phyloP scores from a whole-genome alignment of 2,888 invertebrate species.

The Pachycephus smyrnensis region DNA sequence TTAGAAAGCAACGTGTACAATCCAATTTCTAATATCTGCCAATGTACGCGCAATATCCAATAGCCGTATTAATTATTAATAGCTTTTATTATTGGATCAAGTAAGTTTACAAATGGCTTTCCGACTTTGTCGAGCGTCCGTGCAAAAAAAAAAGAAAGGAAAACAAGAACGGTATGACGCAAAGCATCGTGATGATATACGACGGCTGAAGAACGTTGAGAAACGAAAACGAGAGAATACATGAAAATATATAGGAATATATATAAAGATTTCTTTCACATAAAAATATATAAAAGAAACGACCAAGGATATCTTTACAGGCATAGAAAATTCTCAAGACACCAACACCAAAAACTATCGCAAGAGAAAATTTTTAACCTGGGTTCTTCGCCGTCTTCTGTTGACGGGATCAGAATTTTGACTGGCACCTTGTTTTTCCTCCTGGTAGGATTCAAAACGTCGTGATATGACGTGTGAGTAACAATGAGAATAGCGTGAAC shows the following conservation, averaged over 20 bases:
- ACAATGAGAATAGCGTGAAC: not conserved
- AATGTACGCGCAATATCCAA: not conserved
- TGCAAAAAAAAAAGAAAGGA: not conserved
- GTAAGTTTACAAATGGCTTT: not conserved
- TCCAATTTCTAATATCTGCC: not conserved
- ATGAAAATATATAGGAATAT: not conserved
- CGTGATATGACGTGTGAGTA: constrained; percentile 1
- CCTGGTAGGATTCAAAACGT: constrained; percentile 57
- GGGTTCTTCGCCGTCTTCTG: constrained; percentile 58
- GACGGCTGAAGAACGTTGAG: not conserved
- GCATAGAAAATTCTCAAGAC: constrained; percentile 40
- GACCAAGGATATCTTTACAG: constrained; percentile 4
- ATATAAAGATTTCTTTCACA: not conserved
- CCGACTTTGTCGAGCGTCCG: not conserved
- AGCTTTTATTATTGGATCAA: not conserved
- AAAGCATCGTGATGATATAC: not conserved
- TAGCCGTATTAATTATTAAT: not conserved
- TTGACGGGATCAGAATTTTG: constrained; percentile 63
- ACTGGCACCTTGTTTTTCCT: constrained; percentile 66
- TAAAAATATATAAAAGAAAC: not conserved
- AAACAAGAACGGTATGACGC: not conserved
- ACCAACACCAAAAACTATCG: constrained; percentile 44
- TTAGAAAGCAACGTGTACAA: not conserved
- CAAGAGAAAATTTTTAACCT: constrained; percentile 57
- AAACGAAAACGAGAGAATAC: not conserved